Evolutionary conservation across 2,888 invertebrate species (phyloP).

Genomic region (Nemotelus nigrinus): DNA sequence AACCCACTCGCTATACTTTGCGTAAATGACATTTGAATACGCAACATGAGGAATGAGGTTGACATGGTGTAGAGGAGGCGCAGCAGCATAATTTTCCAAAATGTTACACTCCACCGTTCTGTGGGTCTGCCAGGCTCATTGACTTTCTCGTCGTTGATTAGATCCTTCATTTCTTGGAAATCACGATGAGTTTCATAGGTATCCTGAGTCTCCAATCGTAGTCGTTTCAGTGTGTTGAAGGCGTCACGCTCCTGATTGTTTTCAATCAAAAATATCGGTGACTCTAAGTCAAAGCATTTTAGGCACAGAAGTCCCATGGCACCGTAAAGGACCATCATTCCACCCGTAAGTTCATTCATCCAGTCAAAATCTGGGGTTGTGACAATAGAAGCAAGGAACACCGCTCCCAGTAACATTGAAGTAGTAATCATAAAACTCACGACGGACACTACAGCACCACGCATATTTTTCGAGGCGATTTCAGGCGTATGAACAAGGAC

Average conservation of each 20-base stretch:
- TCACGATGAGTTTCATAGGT: conserved; percentile 11
- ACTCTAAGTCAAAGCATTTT: conserved; percentile 15
- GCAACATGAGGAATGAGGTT: neutral
- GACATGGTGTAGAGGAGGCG: conserved; percentile 10
- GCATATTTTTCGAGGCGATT: neutral
- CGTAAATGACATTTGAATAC: neutral
- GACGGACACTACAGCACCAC: conserved; percentile 6
- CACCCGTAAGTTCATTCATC: neutral
- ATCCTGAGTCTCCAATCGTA: conserved; percentile 9
- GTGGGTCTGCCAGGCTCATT: neutral
- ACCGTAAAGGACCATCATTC: conserved; percentile 10
- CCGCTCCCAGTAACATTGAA: neutral
- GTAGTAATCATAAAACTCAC: conserved; percentile 1
- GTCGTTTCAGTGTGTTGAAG: neutral
- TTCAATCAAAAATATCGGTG: conserved; percentile 11
- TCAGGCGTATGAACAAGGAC: conserved; percentile 14
- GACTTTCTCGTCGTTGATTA: conserved; percentile 20
- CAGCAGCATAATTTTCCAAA: neutral
- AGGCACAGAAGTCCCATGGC: neutral
- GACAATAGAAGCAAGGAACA: neutral
- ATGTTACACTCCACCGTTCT: neutral
- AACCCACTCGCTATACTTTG: neutral
- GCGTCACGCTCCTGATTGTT: conserved; percentile 30
- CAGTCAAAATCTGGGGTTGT: neutral
- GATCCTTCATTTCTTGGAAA: conserved; percentile 14